These are phyloP conservation scores for Peromyscus nudipes DNA, from an alignment of 2,797 vertebrate genomes.

Conservation along the genomic window DNA sequence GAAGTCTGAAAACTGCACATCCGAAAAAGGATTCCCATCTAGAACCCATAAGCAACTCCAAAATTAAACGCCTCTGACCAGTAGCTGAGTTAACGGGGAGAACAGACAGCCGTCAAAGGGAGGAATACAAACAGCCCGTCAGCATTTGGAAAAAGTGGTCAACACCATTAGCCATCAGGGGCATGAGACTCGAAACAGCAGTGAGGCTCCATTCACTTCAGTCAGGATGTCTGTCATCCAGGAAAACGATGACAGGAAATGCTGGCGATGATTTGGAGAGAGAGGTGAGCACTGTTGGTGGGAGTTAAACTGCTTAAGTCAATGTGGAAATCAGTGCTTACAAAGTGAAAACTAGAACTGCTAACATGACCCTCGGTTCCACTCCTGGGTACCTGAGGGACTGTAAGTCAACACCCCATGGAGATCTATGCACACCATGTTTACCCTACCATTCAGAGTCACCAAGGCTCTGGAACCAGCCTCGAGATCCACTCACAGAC, in stretches of 20 bases:
- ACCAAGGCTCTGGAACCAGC: background rate
- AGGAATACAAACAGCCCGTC: background rate
- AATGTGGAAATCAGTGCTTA: background rate
- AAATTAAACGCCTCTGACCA: background rate
- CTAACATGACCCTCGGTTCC: background rate
- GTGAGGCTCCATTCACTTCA: background rate
- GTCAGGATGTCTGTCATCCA: background rate
- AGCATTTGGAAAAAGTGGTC: background rate
- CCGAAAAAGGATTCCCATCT: background rate
- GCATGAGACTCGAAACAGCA: background rate
- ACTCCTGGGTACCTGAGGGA: background rate
- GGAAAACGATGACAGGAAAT: background rate
- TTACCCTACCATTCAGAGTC: background rate
- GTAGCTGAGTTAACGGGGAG: background rate
- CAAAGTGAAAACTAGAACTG: background rate
- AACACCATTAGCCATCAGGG: background rate
- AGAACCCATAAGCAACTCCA: background rate
- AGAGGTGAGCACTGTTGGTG: background rate
- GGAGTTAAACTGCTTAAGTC: background rate
- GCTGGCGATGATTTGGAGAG: background rate
- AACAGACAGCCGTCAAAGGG: background rate
- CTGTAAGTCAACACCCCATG: background rate
- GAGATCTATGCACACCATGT: too few relatives aligned
- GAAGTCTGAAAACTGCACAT: background rate
- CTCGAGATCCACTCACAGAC: background rate